Percentiles rank a stretch among this genome's conserved stretches.
phyloP scores from a whole-genome alignment of 2,888 invertebrate genomes.

The Pardosa pseudoannulata region DNA sequence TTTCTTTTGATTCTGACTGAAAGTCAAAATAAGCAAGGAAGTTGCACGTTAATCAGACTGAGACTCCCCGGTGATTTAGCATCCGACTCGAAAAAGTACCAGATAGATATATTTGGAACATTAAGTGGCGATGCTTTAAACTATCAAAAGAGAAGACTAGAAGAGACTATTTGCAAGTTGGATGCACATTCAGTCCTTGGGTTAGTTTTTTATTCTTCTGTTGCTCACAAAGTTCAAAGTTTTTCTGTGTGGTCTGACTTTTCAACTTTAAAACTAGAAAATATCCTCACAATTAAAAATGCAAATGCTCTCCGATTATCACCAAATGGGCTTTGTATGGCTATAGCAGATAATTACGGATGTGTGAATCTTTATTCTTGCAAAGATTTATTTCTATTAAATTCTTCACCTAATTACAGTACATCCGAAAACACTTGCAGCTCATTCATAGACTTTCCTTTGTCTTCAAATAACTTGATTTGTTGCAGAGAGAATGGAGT shows the following conservation, averaged over 20 bases:
- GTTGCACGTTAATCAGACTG: slow-evolving; percentile 25
- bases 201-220: slow-evolving; percentile 19
- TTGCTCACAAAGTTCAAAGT: neutral
- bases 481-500: slow-evolving; percentile 19
- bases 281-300: neutral
- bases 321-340: slow-evolving; percentile 23
- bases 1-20: slow-evolving; percentile 23
- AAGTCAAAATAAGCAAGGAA: slow-evolving; percentile 20
- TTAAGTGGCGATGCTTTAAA: slow-evolving; percentile 3
- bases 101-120: slow-evolving; percentile 21
- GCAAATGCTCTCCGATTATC: neutral
- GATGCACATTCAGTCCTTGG: slow-evolving; percentile 24
- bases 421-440: neutral
- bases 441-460: slow-evolving; percentile 10
- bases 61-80: slow-evolving; percentile 20
- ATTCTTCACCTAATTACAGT: neutral
- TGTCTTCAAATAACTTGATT: neutral
- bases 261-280: neutral
- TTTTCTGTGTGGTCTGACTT: slow-evolving; percentile 7
- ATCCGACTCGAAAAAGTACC: slow-evolving; percentile 19
- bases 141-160: slow-evolving; percentile 18
- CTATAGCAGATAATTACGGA: slow-evolving; percentile 6
- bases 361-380: slow-evolving; percentile 16
- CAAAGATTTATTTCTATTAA: neutral
- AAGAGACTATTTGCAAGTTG: slow-evolving; percentile 8